A percentile compares a stretch with the other conserved stretches of the same genome.
These are phyloP conservation scores for Triplophysa dalaica DNA, from an alignment of 2,113 vertebrate species.

Conservation along the genomic window DNA sequence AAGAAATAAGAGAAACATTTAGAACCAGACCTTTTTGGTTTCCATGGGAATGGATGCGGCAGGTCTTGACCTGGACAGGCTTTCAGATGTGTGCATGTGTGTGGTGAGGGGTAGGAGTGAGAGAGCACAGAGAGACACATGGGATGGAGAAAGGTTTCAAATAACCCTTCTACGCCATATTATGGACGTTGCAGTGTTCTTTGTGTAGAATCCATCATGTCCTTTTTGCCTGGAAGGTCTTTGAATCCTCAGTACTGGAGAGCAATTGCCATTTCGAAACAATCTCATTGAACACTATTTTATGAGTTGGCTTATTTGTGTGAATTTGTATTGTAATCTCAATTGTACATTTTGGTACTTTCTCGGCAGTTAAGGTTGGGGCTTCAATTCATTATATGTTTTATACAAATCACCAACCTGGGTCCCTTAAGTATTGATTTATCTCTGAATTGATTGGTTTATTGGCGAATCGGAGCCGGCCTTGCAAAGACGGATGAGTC, in stretches of 20 bases:
- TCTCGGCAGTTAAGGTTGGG: too few species aligned
- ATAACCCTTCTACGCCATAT: not conserved
- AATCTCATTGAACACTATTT: too few species aligned
- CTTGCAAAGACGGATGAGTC: slow-evolving; percentile 41
- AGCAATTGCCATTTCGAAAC: not conserved
- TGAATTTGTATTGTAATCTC: too few species aligned
- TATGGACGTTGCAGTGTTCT: not conserved
- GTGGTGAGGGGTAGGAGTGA: slow-evolving; percentile 5
- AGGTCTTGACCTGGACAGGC: slow-evolving; percentile 63
- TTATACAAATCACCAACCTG: not conserved
- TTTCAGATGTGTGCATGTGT: slow-evolving; percentile 53
- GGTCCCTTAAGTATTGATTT: slow-evolving; percentile 34
- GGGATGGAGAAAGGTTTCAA: not conserved
- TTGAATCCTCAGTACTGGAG: not conserved
- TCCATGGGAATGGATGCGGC: slow-evolving; percentile 58
- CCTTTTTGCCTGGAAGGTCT: not conserved
- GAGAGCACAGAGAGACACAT: slow-evolving; percentile 1
- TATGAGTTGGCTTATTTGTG: too few species aligned
- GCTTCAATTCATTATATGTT: too few species aligned
- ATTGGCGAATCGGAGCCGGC: slow-evolving; percentile 28
- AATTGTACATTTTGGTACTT: too few species aligned
- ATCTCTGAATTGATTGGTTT: slow-evolving; percentile 39
- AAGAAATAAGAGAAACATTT: slow-evolving; percentile 32
- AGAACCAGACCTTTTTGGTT: slow-evolving; percentile 56
- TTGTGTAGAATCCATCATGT: not conserved